Conservation (phyloP, 1,140 invertebrate species). For the Plutomurus gul region DNA sequence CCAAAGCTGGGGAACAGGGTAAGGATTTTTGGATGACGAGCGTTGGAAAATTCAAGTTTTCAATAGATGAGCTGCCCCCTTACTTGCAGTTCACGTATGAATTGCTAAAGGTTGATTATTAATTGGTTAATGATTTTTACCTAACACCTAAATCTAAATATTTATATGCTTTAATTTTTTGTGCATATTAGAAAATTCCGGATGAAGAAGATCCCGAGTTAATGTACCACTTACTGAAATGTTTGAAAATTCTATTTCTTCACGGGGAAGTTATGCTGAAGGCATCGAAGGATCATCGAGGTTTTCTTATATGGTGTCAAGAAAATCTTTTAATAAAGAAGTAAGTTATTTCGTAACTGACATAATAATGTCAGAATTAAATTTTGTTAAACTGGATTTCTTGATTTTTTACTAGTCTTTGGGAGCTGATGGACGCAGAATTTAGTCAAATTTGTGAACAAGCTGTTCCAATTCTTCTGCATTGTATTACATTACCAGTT, state of each 20-base stretch:
- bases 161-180: not conserved
- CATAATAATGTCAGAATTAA: not conserved
- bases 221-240: constrained; percentile 89
- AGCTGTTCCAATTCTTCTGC: constrained; percentile 85
- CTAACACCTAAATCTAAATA: not conserved
- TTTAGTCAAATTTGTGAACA: constrained; percentile 76
- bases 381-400: not conserved
- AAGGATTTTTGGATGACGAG: constrained; percentile 77
- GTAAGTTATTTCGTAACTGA: constrained; percentile 65
- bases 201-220: constrained; percentile 78
- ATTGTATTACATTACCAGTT: constrained; percentile 89
- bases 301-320: constrained; percentile 97
- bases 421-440: constrained; percentile 89
- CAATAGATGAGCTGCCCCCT: constrained; percentile 86
- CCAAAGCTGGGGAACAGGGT: constrained; percentile 32
- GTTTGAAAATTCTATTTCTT: constrained; percentile 86
- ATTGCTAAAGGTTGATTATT: constrained; percentile 73
- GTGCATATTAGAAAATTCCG: constrained; percentile 51
- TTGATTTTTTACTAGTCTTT: constrained; percentile 69
- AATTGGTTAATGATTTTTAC: not conserved
- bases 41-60: constrained; percentile 88
- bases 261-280: constrained; percentile 90
- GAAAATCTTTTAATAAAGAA: constrained; percentile 94
- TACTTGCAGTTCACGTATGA: constrained; percentile 91
- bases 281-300: constrained; percentile 85